These are phyloP conservation scores for Drosophila neotestacea DNA, from an alignment of 2,888 invertebrate species.

Conservation along the genomic window DNA sequence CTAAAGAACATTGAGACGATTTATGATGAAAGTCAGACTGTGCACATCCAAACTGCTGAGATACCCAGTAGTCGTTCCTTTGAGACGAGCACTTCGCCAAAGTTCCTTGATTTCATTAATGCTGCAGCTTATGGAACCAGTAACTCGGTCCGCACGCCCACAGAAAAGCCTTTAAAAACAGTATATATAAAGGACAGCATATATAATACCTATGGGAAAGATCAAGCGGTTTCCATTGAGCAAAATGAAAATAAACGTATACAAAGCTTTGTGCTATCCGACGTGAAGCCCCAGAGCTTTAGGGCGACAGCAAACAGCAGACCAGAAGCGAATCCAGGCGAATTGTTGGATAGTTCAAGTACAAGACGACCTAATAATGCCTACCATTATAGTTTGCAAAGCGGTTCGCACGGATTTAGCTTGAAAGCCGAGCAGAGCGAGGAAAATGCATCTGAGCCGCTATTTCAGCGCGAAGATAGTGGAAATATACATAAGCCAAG, in stretches of 20 bases:
- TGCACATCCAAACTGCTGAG: constrained; percentile 72
- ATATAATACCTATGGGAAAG: constrained; percentile 10
- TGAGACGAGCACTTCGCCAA: constrained; percentile 61
- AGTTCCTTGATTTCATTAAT: constrained; percentile 68
- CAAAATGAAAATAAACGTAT: constrained; percentile 74
- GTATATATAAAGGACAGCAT: constrained; percentile 9
- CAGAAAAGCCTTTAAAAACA: constrained; percentile 52
- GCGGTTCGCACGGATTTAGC: constrained; percentile 79
- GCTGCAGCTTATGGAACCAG: constrained; percentile 66
- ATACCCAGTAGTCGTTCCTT: constrained; percentile 52
- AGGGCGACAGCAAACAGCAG: constrained; percentile 75
- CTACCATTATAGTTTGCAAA: constrained; percentile 80
- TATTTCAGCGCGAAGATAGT: constrained; percentile 62
- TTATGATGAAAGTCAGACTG: constrained; percentile 79
- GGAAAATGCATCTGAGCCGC: constrained; percentile 56
- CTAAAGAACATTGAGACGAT: constrained; percentile 67
- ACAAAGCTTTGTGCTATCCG: constrained; percentile 83
- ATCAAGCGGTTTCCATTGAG: constrained; percentile 13
- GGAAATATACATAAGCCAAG: constrained; percentile 9
- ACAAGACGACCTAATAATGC: constrained; percentile 67
- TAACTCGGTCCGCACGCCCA: constrained; percentile 60
- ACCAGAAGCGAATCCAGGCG: constrained; percentile 56
- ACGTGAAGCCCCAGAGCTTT: constrained; percentile 85
- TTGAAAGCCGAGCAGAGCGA: constrained; percentile 58
- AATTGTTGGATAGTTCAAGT: constrained; percentile 42